These are phyloP conservation scores for Hymenopus coronatus DNA, from an alignment of 2,888 invertebrate genomes.

Conservation along the genomic window DNA sequence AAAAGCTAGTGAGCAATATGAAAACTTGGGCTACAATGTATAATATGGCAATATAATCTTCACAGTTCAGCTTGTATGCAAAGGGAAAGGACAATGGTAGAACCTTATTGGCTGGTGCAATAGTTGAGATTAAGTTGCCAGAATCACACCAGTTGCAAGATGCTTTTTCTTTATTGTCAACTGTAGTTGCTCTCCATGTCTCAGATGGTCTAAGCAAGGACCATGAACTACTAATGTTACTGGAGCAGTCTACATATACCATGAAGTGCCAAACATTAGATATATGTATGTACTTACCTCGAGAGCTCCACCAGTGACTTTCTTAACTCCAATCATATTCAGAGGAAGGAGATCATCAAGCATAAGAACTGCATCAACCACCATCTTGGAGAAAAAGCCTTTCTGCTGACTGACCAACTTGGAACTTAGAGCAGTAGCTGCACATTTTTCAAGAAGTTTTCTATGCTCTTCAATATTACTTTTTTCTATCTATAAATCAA, in stretches of 20 bases:
- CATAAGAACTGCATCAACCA: conserved; percentile 92
- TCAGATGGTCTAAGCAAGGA: too few species aligned
- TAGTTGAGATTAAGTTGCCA: too few species aligned
- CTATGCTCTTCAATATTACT: conserved; percentile 60
- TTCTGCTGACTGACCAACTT: conserved; percentile 96
- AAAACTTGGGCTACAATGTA: too few species aligned
- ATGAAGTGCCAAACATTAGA: background rate
- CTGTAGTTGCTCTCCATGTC: too few species aligned
- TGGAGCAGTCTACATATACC: background rate
- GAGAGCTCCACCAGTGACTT: conserved; percentile 65
- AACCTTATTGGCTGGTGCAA: too few species aligned
- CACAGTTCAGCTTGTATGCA: too few species aligned
- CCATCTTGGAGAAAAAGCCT: conserved; percentile 94
- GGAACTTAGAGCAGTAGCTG: conserved; percentile 93
- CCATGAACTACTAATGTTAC: background rate
- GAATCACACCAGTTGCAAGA: too few species aligned
- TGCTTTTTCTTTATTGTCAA: too few species aligned
- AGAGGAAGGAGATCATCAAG: conserved; percentile 88
- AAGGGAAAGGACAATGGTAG: too few species aligned
- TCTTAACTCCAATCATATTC: conserved; percentile 99
- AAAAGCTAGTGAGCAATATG: too few species aligned
- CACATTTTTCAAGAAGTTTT: conserved; percentile 79
- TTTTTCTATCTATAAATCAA: conserved; percentile 56
- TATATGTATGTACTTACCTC: conserved; percentile 43
- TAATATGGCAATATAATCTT: too few species aligned